These are phyloP conservation scores for Xenopus tropicalis DNA, from an alignment of 2,113 vertebrate species.

Conservation along the genomic window UCB_Xtro_10.0 CM004444.2:100216001-100216500, in stretches of 20 bases:
- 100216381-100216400: slow-evolving; percentile 36
- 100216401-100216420: slow-evolving; percentile 21
- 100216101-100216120: too few relatives aligned
- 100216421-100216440: slow-evolving; percentile 26
- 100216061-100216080: too few relatives aligned
- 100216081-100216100: too few relatives aligned
- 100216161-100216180: slow-evolving; percentile 36
- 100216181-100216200: slow-evolving; percentile 45
- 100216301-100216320: slow-evolving; percentile 52
- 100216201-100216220: slow-evolving; percentile 46
- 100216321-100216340: not conserved
- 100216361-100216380: slow-evolving; percentile 40
- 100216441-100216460: not conserved
- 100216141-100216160: not conserved
- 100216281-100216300: slow-evolving; percentile 52
- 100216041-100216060: too few relatives aligned
- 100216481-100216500: slow-evolving; percentile 28
- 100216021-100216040: too few relatives aligned
- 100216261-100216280: slow-evolving; percentile 45
- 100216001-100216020: too few relatives aligned
- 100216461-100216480: slow-evolving; percentile 33
- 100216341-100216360: slow-evolving; percentile 38
- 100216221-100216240: slow-evolving; percentile 45
- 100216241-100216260: slow-evolving; percentile 59
- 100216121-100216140: too few relatives aligned